Conservation (phyloP, 2,888 invertebrate genomes). For the Choristoneura rosaceana region DNA sequence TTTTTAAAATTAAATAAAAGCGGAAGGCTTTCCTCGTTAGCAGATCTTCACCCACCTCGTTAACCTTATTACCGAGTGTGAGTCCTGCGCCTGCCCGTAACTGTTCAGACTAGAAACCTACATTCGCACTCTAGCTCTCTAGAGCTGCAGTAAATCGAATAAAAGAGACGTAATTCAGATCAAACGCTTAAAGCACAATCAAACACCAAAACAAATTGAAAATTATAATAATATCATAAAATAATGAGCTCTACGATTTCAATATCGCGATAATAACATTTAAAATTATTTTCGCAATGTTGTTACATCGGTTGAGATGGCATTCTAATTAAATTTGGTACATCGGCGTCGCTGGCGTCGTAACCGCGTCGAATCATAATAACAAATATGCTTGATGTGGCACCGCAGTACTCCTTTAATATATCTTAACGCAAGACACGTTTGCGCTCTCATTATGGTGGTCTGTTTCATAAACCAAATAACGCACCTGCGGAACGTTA, state of each 20-base stretch:
- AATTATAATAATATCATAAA: not conserved
- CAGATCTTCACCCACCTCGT: conserved; percentile 69
- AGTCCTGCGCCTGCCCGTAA: conserved; percentile 52
- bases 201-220: not conserved
- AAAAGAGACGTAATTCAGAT: conserved; percentile 24
- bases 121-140: conserved; percentile 28
- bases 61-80: conserved; percentile 74
- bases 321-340: conserved; percentile 43
- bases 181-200: not conserved
- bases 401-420: conserved; percentile 15
- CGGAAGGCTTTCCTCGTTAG: conserved; percentile 67
- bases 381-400: conserved; percentile 27
- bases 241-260: not conserved
- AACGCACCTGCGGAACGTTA: conserved; percentile 28
- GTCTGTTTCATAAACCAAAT: conserved; percentile 32
- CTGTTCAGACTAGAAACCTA: conserved; percentile 37
- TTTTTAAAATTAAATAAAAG: conserved; percentile 66
- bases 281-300: not conserved
- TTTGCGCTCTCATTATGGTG: conserved; percentile 27
- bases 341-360: conserved; percentile 11
- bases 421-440: conserved; percentile 31
- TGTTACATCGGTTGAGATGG: conserved; percentile 31
- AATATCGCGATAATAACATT: conserved; percentile 10
- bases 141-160: conserved; percentile 18
- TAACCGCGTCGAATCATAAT: conserved; percentile 29